phyloP scores from a whole-genome alignment of 1,140 invertebrate species.

The Drosophila kurseongensis region DNA sequence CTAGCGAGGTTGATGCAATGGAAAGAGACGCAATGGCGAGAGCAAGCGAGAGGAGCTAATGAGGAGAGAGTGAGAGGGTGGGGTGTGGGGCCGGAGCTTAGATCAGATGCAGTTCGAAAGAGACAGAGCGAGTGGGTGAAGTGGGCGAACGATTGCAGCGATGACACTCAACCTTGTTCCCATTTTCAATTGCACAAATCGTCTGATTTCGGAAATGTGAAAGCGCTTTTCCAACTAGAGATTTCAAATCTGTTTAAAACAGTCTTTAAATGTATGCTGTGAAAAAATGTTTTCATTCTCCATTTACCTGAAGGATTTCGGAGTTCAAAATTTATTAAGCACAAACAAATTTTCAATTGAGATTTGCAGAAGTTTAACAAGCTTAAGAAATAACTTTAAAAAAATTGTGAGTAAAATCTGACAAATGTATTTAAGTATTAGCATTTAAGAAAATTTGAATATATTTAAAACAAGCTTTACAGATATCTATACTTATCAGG shows the following conservation, averaged over 20 bases:
- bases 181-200: slow-evolving; percentile 9
- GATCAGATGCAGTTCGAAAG: slow-evolving; percentile 35
- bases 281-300: too few species aligned
- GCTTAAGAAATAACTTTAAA: too few species aligned
- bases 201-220: not conserved
- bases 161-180: slow-evolving; percentile 26
- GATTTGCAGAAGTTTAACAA: too few species aligned
- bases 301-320: too few species aligned
- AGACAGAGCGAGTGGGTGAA: slow-evolving; percentile 13
- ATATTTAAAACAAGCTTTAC: too few species aligned
- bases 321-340: too few species aligned
- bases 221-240: not conserved
- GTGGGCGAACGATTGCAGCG: slow-evolving; percentile 19
- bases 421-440: too few species aligned
- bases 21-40: slow-evolving; percentile 29
- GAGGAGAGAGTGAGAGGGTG: slow-evolving; percentile 9
- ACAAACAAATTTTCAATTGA: too few species aligned
- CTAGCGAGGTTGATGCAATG: slow-evolving; percentile 46
- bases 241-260: too few species aligned
- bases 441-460: too few species aligned
- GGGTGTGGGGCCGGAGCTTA: slow-evolving; percentile 14
- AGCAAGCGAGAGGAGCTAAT: slow-evolving; percentile 19
- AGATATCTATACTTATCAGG: not conserved
- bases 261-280: too few species aligned
- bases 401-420: too few species aligned